Evolutionary conservation across 2,888 invertebrate species (phyloP), one percentile per base, ranked within the genome.

Genomic region (Fragum fragum): DNA sequence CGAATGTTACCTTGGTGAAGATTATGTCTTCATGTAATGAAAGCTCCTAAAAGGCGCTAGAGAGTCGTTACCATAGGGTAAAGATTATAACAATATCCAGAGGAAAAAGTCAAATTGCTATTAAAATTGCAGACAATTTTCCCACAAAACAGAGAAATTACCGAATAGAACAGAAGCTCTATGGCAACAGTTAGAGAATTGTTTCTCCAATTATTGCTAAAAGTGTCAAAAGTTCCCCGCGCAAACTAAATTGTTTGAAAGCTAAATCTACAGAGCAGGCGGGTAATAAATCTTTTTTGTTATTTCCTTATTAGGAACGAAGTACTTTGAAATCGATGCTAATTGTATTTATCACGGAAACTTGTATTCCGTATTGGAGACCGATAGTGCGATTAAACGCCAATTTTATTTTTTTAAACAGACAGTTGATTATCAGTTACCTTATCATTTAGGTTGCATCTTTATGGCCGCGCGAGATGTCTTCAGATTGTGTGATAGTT

Each of bases 311-410:
- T 61, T 61, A 18, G n/a, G 32, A 18, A 26, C 18, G 16, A 61
- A 61, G 61, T 61, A 32, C 61, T 61, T 18, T 32, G 23, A 28
- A 32, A 61, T 61, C 61, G 32, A 61, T 61, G n/a, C 61, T 61
- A 29, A 61, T 61, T 61, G 61, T 61, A 61, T 61, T 61, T 61
- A 18, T 61, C 16, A 61, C 32, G 32, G 61, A 61, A 26, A 61
- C 61, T 32, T 11, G 57, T 57, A 26, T 23, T 57, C n/a, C 26
- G 11, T 57, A 26, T 26, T 5, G 14, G 57, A 23, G 57, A 57
- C 26, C 21, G 6, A 3, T 57, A 11, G 57, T 57, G 21, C 23
- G n/a, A 47, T 47, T 47, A 26, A 57, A 26, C 26, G 57, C 57
- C 21, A 23, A 23, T 21, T 57, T 57, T 57, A 23, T 57, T 6